These are phyloP conservation scores for Chromis chromis DNA, from an alignment of 2,797 vertebrate species.

Conservation along the genomic window DNA sequence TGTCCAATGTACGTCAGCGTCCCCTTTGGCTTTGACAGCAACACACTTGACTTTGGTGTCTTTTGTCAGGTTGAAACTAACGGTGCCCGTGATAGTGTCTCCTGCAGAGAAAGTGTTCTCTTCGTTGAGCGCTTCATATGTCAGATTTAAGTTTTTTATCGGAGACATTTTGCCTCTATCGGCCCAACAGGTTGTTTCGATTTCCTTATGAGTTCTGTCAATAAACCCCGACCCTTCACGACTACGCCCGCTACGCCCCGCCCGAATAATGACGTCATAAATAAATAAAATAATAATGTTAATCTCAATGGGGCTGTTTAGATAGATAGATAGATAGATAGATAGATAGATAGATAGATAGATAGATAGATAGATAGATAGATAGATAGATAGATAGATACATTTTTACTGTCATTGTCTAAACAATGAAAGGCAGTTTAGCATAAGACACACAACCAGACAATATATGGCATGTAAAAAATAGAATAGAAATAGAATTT, in stretches of 20 bases:
- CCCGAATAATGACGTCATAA: neutral
- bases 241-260: neutral
- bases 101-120: conserved; percentile 86
- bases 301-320: no score
- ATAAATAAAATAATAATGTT: no score
- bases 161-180: conserved; percentile 49
- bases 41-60: conserved; percentile 87
- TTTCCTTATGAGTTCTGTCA: neutral
- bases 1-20: conserved; percentile 89
- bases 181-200: neutral
- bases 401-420: no score
- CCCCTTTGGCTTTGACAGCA: conserved; percentile 88
- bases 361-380: no score
- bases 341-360: no score
- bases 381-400: no score
- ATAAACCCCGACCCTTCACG: neutral
- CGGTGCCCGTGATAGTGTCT: conserved; percentile 87
- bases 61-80: conserved; percentile 85
- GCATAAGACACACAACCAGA: no score
- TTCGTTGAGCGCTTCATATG: conserved; percentile 43
- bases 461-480: no score
- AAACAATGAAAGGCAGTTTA: no score
- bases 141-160: conserved; percentile 41
- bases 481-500: no score
- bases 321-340: no score